Conservation (phyloP, 2,888 invertebrate species). For the Papilio demoleus region DNA sequence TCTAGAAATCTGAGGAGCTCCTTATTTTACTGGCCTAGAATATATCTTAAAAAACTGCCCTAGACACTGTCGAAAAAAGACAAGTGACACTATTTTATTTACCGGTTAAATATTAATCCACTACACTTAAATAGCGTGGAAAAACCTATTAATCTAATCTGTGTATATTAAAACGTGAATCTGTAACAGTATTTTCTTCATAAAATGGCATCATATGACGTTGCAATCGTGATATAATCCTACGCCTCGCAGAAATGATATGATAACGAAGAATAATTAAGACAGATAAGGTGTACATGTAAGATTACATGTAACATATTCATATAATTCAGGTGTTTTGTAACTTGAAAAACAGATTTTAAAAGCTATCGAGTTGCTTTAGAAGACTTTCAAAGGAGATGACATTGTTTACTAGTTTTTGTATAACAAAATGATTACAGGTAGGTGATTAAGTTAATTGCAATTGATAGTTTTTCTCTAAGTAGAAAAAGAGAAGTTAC, state of each 20-base stretch:
- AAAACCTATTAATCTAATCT: too few species aligned
- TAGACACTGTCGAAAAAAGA: too few species aligned
- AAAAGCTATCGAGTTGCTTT: background rate
- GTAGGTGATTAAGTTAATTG: too few species aligned
- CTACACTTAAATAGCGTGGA: too few species aligned
- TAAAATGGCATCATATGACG: slow-evolving; percentile 12
- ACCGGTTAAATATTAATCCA: too few species aligned
- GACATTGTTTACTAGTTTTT: background rate
- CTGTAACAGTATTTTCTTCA: slow-evolving; percentile 1
- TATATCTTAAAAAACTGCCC: too few species aligned
- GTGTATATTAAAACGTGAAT: too few species aligned
- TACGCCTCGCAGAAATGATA: slow-evolving; percentile 48
- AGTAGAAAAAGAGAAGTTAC: too few species aligned
- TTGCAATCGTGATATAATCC: slow-evolving; percentile 22
- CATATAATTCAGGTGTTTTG: slow-evolving; percentile 4
- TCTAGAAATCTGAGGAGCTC: too few species aligned
- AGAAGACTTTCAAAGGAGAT: background rate
- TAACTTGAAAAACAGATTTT: background rate
- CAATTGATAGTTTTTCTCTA: too few species aligned
- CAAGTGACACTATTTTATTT: too few species aligned
- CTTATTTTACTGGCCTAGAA: too few species aligned
- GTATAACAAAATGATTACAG: background rate
- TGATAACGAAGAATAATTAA: slow-evolving; percentile 48
- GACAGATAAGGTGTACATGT: slow-evolving; percentile 43
- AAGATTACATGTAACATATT: slow-evolving; percentile 24